Evolutionary conservation across 2,113 vertebrate species (phyloP), one percentile per base, ranked within the genome.

Genomic region (Thymallus thymallus): DNA sequence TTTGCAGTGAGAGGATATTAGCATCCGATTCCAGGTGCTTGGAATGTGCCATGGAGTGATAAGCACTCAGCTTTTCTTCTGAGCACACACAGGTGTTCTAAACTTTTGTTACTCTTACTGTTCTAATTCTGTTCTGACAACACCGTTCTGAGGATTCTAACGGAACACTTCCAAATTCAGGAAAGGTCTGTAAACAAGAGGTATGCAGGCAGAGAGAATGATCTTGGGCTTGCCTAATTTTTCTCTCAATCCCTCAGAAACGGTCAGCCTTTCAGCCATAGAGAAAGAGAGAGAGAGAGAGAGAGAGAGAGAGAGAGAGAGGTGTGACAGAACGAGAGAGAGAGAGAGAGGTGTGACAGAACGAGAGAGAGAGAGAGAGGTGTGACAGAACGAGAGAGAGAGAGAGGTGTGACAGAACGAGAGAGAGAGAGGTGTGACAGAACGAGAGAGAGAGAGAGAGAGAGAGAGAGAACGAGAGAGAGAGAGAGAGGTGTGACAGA

Each of bases 1-100:
- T 76, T 69, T 73, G 35, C 66, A 30, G 65, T 68, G 64, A 76
- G 62, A 69, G 20, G 45, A 22, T 32, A 41, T 76, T 69, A 73
- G 60, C 60, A 32, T 22, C 29, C 41, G 26, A 64, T 64, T 29
- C 62, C 24, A 24, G 29, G 24, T 64, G 22, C 9, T 63, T n/a
- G 58, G 29, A 63, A n/a, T 26, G 14, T 24, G 22, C 24, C 22
- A n/a, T 12, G 26, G 58, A 22, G 24, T 63, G 62, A 64, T 64
- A 64, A 30, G 29, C 6, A 29, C 22, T 60, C 23, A 46, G n/a
- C 12, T 18, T 30, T 72, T 32, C n/a, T 18, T 9, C 3, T 48
- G 26, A 29, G 14, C 73, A 77, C 29, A 14, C 23, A 29, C 16
- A 29, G n/a, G 13, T 29, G 14, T 64, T 14, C 26, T 29, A 18